A percentile compares a stretch with the other conserved stretches of the same genome.
These are phyloP conservation scores for Darevskia nairensis DNA, from an alignment of 2,797 vertebrate species.

Conservation along the genomic window DNA sequence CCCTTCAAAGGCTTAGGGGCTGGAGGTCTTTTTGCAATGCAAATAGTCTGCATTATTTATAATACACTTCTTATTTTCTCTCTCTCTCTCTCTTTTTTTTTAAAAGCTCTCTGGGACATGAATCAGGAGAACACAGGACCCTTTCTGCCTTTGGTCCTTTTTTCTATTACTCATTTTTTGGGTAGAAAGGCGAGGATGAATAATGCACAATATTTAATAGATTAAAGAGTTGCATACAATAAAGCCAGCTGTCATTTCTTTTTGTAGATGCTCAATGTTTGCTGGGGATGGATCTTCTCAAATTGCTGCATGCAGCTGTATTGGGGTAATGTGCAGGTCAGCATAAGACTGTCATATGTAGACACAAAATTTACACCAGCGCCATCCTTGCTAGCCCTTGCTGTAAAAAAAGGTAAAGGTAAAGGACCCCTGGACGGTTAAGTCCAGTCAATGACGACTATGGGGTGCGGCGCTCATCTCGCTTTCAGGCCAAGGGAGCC, in stretches of 20 bases:
- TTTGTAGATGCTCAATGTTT: background rate
- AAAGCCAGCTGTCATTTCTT: background rate
- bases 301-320: background rate
- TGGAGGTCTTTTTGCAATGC: constrained; percentile 66
- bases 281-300: background rate
- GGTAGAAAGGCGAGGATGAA: background rate
- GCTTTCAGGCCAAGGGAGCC: too few species aligned
- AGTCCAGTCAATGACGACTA: too few species aligned
- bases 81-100: too few species aligned
- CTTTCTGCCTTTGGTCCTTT: background rate
- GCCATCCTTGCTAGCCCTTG: background rate
- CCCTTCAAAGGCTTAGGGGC: constrained; percentile 60
- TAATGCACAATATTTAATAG: background rate
- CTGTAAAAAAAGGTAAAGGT: too few species aligned
- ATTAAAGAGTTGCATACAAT: background rate
- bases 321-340: background rate
- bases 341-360: background rate
- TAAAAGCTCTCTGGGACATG: constrained; percentile 44
- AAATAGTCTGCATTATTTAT: constrained; percentile 61
- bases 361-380: background rate
- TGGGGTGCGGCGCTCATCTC: too few species aligned
- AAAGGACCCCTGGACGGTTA: too few species aligned
- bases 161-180: background rate
- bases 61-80: constrained; percentile 32
- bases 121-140: constrained; percentile 46